Percentiles rank a stretch among this genome's conserved stretches.
These are phyloP conservation scores for Calyptomena viridis DNA, from an alignment of 2,113 vertebrate species.

Conservation along the genomic window DNA sequence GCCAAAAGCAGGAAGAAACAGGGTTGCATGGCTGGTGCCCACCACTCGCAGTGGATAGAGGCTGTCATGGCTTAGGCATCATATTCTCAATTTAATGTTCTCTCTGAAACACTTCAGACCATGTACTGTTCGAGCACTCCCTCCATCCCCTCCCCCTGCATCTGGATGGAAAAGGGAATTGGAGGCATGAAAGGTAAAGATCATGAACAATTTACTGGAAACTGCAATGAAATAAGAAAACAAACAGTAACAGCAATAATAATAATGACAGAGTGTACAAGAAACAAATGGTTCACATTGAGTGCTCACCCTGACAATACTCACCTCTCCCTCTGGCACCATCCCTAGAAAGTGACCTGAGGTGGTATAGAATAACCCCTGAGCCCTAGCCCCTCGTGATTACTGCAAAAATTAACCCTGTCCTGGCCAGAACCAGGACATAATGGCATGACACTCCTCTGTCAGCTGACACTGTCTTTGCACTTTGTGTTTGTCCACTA, in stretches of 20 bases:
- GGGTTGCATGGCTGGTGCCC: background rate
- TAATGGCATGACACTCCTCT: background rate
- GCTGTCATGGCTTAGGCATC: background rate
- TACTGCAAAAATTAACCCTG: background rate
- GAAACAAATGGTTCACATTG: background rate
- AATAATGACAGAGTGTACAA: background rate
- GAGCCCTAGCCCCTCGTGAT: background rate
- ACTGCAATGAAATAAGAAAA: background rate
- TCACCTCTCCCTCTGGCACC: background rate
- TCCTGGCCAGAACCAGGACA: background rate
- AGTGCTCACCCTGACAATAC: background rate
- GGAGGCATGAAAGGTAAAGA: background rate
- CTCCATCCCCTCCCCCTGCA: background rate
- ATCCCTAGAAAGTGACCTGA: background rate
- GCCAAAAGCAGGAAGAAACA: background rate
- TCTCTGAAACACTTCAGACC: background rate
- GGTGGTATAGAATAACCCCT: background rate
- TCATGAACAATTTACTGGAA: background rate
- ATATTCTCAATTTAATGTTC: background rate
- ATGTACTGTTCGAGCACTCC: rapidly evolving
- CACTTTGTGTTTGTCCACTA: background rate
- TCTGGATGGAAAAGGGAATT: background rate
- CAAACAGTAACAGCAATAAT: background rate
- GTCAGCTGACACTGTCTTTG: background rate
- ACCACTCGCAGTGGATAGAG: background rate